phyloP scores from a whole-genome alignment of 2,113 vertebrate genomes.

The Corythoichthys intestinalis region DNA sequence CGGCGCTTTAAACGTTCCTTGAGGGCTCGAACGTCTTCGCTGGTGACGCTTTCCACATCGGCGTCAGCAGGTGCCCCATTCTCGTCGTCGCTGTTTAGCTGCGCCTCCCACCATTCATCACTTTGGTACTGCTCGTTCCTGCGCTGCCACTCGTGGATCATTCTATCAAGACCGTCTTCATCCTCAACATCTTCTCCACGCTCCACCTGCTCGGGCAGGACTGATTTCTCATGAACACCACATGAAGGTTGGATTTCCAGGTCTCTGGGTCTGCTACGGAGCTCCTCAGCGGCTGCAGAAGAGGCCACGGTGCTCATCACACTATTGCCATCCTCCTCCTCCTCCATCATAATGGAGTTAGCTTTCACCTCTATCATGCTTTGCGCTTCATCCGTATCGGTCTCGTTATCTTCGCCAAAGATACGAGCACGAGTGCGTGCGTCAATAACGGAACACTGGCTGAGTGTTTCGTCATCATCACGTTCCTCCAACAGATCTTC shows the following conservation, averaged over 20 bases:
- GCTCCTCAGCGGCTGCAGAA: conserved; percentile 72
- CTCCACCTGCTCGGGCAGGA: conserved; percentile 32
- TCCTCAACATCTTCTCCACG: conserved; percentile 43
- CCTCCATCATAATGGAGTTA: conserved; percentile 69
- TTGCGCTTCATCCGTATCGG: conserved; percentile 48
- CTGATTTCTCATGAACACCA: conserved; percentile 32
- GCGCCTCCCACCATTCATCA: conserved; percentile 69
- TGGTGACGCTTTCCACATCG: conserved; percentile 80
- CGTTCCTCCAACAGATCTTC: conserved; percentile 88
- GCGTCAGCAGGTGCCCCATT: conserved; percentile 29
- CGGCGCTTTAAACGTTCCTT: conserved; percentile 68
- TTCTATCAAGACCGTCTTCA: conserved; percentile 66
- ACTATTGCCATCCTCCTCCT: conserved; percentile 82
- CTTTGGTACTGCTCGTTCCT: conserved; percentile 84
- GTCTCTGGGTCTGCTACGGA: conserved; percentile 60
- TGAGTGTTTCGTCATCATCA: conserved; percentile 70
- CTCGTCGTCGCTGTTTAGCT: conserved; percentile 64
- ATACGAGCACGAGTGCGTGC: conserved; percentile 54
- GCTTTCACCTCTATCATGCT: conserved; percentile 59
- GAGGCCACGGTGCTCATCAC: conserved; percentile 78
- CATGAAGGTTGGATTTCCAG: conserved; percentile 46
- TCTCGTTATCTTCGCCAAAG: conserved; percentile 45
- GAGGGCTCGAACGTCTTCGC: conserved; percentile 75
- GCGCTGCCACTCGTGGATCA: conserved; percentile 85
- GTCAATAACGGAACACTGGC: conserved; percentile 76